A percentile compares a stretch with the other conserved stretches of the same genome.
phyloP scores from a whole-genome alignment of 2,888 invertebrate species.

The Phyllotreta cruciferae region DNA sequence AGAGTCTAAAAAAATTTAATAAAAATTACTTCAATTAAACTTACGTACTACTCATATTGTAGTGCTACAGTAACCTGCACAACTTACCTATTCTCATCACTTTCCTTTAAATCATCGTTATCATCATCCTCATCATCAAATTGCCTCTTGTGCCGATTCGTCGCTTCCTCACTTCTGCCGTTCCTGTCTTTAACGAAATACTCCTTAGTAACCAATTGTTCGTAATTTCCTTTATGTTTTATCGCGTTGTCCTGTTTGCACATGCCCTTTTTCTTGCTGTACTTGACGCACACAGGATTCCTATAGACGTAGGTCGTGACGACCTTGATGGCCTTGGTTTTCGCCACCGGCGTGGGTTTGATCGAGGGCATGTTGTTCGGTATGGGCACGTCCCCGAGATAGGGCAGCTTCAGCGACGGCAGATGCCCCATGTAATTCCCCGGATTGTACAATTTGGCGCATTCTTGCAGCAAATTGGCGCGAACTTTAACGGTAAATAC shows the following conservation, averaged over 20 bases:
- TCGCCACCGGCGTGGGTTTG: conserved; percentile 52
- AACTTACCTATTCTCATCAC: conserved; percentile 19
- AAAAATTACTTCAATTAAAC: neutral
- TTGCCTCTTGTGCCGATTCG: conserved; percentile 19
- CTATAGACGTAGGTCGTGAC: conserved; percentile 56
- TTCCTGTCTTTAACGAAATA: conserved; percentile 48
- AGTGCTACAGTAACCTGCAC: neutral
- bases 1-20: neutral
- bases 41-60: neutral
- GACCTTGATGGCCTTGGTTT: conserved; percentile 56
- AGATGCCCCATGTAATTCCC: conserved; percentile 53
- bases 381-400: conserved; percentile 51
- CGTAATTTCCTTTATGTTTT: conserved; percentile 43
- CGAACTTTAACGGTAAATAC: conserved; percentile 33
- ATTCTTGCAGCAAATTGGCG: conserved; percentile 46
- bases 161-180: conserved; percentile 17
- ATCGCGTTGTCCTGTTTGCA: conserved; percentile 40
- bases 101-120: conserved; percentile 10
- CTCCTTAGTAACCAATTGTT: conserved; percentile 54
- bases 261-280: conserved; percentile 48
- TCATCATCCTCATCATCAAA: conserved; percentile 19
- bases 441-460: conserved; percentile 52
- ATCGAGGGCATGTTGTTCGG: conserved; percentile 47
- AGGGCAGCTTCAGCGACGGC: conserved; percentile 54
- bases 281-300: conserved; percentile 57